Evolutionary conservation across 2,113 vertebrate genomes (phyloP), one percentile per base, ranked within the genome.

Genomic region (Rallus limicola): DNA sequence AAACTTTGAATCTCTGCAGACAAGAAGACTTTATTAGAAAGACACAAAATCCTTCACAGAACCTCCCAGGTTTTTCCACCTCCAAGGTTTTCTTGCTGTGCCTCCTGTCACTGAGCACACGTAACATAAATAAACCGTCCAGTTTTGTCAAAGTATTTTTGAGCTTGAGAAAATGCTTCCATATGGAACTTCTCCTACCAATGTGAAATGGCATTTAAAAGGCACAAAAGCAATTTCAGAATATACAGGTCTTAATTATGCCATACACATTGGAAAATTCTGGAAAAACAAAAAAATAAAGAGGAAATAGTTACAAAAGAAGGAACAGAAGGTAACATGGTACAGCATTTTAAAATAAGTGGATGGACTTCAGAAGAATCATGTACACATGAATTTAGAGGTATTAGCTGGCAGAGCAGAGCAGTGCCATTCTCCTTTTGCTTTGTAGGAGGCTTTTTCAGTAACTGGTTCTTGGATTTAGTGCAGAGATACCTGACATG

Each of bases 341-440:
- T 60, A 4, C 16, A 50, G 34, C 23, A 71, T 31, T 46, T 60
- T 29, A 24, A 58, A 82, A 36, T 11, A 13, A 82, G 52, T 11
- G 59, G 42, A 21, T 52, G 59, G 33, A 42, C 38, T 88, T 58
- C 38, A 34, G 31, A 16, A 75, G 19, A 76, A 86, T 55, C 56
- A 52, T 1, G 6, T 36, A 17, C 3, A 36, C 0, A 2, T 59
- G 68, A 74, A 16, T 34, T 11, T 5, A 24, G 13, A 18, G 12
- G 13, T 16, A 31, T 20, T 1, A 44, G 18, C 8, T 0, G 0
- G 46, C 0, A 0, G 25, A 9, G 13, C 48, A 56, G 1, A 25
- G 70, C 28, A 52, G 46, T 21, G 33, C 48, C 21, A 11, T 18
- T 58, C 68, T 58, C 33, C 42, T 67, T 50, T 65, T 46, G 50